A percentile compares a stretch with the other conserved stretches of the same genome.
phyloP scores from a whole-genome alignment of 2,797 vertebrate species.

The Mormyrops attenuatus region DNA sequence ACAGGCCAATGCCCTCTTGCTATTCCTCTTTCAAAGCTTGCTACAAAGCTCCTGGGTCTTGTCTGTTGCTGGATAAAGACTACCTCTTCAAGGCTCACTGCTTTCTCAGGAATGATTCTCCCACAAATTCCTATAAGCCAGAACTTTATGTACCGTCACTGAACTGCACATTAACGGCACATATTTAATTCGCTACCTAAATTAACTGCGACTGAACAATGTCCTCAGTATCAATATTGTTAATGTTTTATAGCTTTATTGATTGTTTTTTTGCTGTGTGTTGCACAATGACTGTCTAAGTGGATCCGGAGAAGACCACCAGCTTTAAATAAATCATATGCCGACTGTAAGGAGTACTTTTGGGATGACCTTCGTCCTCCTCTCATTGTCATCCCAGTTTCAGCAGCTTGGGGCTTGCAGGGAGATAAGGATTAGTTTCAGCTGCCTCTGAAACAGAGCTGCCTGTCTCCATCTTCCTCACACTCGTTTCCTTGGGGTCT shows the following conservation, averaged over 20 bases:
- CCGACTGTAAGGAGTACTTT: neutral
- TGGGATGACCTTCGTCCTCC: neutral
- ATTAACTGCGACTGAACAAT: neutral
- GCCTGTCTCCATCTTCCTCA: neutral
- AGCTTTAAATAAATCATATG: neutral
- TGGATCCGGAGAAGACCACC: neutral
- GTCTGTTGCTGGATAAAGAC: neutral
- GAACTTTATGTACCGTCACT: neutral
- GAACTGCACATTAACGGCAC: neutral
- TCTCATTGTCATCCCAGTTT: neutral
- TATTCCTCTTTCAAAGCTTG: neutral
- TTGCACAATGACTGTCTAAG: neutral
- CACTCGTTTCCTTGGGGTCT: neutral
- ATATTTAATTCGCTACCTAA: neutral
- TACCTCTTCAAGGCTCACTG: neutral
- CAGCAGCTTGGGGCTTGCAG: neutral
- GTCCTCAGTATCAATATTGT: neutral
- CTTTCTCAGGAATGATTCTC: neutral
- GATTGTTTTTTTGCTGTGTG: neutral
- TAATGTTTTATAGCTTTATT: conserved; percentile 9
- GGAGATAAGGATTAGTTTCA: conserved; percentile 1
- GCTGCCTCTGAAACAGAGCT: neutral
- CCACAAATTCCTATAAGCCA: neutral
- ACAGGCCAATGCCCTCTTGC: neutral
- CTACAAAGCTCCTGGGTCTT: neutral